Percentiles rank a stretch among this genome's conserved stretches.
Evolutionary conservation across 1,140 invertebrate genomes (phyloP).

Genomic region (Drosophila auraria): DNA sequence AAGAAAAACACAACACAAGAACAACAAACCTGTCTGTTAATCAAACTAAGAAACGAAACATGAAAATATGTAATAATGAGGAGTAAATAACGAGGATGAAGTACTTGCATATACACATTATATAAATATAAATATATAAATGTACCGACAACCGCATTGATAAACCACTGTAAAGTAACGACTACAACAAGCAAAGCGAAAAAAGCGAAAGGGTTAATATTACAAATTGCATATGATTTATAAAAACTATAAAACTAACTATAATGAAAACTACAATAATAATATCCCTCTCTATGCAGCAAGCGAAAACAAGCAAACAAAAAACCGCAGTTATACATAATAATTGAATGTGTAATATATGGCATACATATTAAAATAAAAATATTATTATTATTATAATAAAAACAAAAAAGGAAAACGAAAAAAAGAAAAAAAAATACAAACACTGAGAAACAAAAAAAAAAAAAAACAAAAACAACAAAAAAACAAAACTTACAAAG

Average conservation of each 20-base stretch:
- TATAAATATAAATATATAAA: constrained; percentile 62
- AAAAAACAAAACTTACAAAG: constrained; percentile 32
- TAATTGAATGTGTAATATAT: constrained; percentile 66
- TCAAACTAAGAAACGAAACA: constrained; percentile 23
- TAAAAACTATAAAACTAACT: constrained; percentile 67
- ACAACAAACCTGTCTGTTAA: constrained; percentile 53
- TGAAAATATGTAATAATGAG: constrained; percentile 50
- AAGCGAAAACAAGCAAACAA: constrained; percentile 50
- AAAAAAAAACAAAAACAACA: constrained; percentile 45
- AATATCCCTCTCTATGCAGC: constrained; percentile 69
- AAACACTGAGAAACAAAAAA: constrained; percentile 60
- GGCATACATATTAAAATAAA: constrained; percentile 70
- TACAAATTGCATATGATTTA: constrained; percentile 72
- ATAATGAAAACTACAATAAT: constrained; percentile 62
- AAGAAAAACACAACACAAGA: constrained; percentile 30
- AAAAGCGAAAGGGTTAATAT: constrained; percentile 59
- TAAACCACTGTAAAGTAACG: constrained; percentile 69
- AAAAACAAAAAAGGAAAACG: constrained; percentile 37
- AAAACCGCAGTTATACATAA: constrained; percentile 59
- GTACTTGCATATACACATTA: constrained; percentile 41
- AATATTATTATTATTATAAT: constrained; percentile 36
- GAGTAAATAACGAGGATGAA: constrained; percentile 33
- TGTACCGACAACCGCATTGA: constrained; percentile 72
- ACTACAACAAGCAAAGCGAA: constrained; percentile 13
- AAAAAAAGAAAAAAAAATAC: constrained; percentile 52